Evolutionary conservation across 2,113 vertebrate genomes (phyloP).

Genomic region (Otolemur garnettii): DNA sequence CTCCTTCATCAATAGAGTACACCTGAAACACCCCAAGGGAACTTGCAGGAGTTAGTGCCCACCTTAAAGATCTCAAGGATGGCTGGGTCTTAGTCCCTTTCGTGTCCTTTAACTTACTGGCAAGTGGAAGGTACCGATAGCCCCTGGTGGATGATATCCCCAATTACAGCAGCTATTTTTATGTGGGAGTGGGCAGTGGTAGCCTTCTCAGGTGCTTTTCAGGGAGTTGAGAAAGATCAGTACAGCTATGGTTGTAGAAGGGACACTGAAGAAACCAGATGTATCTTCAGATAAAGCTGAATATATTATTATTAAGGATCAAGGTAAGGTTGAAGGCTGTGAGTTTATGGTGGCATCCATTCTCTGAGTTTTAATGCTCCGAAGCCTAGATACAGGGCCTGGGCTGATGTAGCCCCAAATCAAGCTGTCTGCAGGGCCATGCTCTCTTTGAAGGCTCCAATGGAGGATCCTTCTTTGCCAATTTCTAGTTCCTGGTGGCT

Average conservation of each 20-base stretch:
- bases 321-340: neutral
- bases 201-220: neutral
- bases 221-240: neutral
- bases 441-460: neutral
- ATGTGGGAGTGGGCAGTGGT: neutral
- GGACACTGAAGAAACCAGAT: neutral
- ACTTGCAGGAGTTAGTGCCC: neutral
- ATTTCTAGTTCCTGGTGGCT: neutral
- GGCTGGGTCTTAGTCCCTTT: neutral
- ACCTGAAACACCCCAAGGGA: neutral
- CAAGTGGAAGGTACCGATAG: neutral
- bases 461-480: neutral
- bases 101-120: neutral
- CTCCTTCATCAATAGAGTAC: neutral
- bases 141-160: neutral
- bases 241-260: neutral
- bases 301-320: neutral
- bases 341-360: neutral
- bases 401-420: neutral
- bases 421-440: too few species aligned
- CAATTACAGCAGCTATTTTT: neutral
- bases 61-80: neutral
- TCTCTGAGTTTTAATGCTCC: neutral
- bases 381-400: neutral
- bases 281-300: neutral